These are phyloP conservation scores for Toxonevra muliebris DNA, from an alignment of 2,888 invertebrate species.

Conservation along the genomic window DNA sequence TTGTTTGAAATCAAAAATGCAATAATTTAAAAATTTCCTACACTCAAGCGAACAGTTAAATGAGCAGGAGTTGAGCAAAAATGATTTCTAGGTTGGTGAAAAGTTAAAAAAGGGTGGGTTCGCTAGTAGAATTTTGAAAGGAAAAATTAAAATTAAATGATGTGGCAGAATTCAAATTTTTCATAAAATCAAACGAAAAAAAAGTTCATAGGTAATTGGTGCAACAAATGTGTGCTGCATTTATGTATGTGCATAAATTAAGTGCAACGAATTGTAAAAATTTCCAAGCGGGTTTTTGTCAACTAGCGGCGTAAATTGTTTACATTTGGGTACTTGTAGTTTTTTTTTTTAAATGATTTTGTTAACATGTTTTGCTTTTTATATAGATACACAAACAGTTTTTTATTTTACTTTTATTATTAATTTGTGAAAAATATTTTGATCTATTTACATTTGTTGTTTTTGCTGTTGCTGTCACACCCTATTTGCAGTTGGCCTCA, in stretches of 20 bases:
- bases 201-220: constrained; percentile 44
- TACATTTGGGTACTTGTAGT: too few species aligned
- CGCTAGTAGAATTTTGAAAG: background rate
- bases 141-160: constrained; percentile 54
- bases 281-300: too few species aligned
- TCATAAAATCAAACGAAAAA: constrained; percentile 39
- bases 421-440: constrained; percentile 36
- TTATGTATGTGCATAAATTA: constrained; percentile 32
- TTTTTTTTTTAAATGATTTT: too few species aligned
- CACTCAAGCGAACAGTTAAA: constrained; percentile 41
- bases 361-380: too few species aligned
- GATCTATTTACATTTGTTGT: constrained; percentile 36
- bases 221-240: constrained; percentile 42
- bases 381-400: too few species aligned
- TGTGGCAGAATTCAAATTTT: constrained; percentile 62
- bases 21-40: constrained; percentile 59
- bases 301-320: too few species aligned
- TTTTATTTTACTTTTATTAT: background rate
- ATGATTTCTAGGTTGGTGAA: too few species aligned
- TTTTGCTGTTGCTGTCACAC: background rate
- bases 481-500: constrained; percentile 13
- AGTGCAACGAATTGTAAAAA: constrained; percentile 45
- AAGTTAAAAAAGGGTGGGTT: background rate
- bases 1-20: constrained; percentile 28
- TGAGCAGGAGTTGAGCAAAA: constrained; percentile 34